Conservation (phyloP, 1,140 invertebrate species). For the Cotesia chilonis region DNA sequence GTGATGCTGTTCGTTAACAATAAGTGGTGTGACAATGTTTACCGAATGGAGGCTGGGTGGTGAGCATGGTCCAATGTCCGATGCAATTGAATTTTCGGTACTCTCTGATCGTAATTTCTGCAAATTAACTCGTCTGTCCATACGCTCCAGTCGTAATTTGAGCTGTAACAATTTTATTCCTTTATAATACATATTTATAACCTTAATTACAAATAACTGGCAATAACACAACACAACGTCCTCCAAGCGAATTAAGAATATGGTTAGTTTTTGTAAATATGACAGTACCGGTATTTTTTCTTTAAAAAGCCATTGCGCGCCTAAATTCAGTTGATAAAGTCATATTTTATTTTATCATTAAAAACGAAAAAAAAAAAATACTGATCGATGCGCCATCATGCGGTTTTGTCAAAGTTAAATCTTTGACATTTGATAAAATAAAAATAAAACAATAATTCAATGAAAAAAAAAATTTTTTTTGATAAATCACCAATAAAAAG, state of each 20-base stretch:
- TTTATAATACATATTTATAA: constrained; percentile 28
- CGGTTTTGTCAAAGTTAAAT: too few species aligned
- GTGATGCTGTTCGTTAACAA: constrained; percentile 44
- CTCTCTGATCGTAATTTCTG: constrained; percentile 60
- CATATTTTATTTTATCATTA: too few species aligned
- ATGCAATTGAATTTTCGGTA: constrained; percentile 53
- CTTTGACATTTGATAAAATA: too few species aligned
- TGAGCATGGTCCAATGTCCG: constrained; percentile 55
- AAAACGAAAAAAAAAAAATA: too few species aligned
- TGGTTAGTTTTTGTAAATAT: neutral
- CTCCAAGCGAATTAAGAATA: neutral
- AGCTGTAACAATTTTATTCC: constrained; percentile 61
- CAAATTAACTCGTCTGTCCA: constrained; percentile 66
- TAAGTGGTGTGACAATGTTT: neutral
- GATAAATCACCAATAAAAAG: too few species aligned
- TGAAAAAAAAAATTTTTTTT: too few species aligned
- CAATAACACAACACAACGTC: neutral
- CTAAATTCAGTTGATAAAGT: neutral
- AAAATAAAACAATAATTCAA: too few species aligned
- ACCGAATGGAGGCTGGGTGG: constrained; percentile 55
- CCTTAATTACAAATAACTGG: constrained; percentile 6
- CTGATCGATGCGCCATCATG: too few species aligned
- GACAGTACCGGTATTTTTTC: neutral
- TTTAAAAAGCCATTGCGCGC: too few species aligned
- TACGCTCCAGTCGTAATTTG: constrained; percentile 67